Evolutionary conservation across 1,140 invertebrate species (phyloP), one percentile per base, ranked within the genome.

Genomic region (Latrodectus geometricus): DNA sequence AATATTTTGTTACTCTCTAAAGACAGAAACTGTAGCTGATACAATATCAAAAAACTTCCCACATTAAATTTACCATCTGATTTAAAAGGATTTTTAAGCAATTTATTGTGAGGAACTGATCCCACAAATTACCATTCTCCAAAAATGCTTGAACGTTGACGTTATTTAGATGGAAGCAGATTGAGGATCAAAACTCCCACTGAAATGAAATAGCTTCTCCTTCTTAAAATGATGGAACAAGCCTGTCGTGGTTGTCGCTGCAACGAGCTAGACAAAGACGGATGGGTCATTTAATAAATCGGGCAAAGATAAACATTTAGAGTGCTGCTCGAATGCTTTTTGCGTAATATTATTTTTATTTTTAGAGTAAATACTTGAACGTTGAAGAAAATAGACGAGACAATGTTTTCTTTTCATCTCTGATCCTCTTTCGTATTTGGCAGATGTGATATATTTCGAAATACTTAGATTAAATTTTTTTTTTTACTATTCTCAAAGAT

Each of bases 401-500:
- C 74, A 35, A 35, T 74, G 49, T 73, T n/a, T 9, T 73, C 61
- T 76, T 54, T 21, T 76, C 61, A 35, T 15, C 15, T 61, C 23
- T 50, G 8, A 15, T 56, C 35, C 35, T 15, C 61, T 56, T 52
- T 52, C 76, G 56, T 49, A 68, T 79, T 79, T 68, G 76, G 76
- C 61, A 12, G 23, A 66, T n/a, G 61, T 68, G 76, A 79, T 79
- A 35, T 66, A 79, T 79, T 79, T 68, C 61, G 76, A 72, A 72
- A 81, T 81, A 56, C 68, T 79, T 72, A 81, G 79, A 81, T 81
- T 81, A 69, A 81, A 81, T 81, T 35, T 35, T 35, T 35, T n/a
- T 35, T 35, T 35, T 35, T 35, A 35, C 35, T 5, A 35, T 35
- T 35, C 35, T 35, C 35, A 35, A 35, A 35, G 35, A 35, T 35